Base-by-base conservation (phyloP, 64 coral and sea anemone species). In the Pachyseris speciosa region DNA sequence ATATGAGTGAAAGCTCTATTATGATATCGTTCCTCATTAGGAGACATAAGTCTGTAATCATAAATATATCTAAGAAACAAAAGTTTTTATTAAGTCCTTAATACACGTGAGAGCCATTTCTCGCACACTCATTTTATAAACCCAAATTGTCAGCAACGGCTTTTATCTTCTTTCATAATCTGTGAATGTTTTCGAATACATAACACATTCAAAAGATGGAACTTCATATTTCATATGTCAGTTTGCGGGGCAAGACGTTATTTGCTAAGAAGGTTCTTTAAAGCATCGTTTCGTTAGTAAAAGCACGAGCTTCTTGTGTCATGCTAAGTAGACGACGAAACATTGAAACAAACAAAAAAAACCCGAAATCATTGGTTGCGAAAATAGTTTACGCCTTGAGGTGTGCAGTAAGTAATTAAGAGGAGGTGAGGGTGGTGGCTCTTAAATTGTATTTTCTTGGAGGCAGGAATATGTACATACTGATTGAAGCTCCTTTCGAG, bases 51-150 rank as follows among this genome's bases (percentile, higher is more conserved):
- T 42, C 40, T 45, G 37, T 74, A 45, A 74, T 28, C 38, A 74
- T 44, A 74, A 42, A 45, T 74, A 42, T 74, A 74, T 74, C n/a
- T 43, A 38, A 38, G 30, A 39, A 71, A 71, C 22, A 37, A 38
- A 38, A 32, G 67, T 12, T 71, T 71, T 39, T 71, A 71, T 71
- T 71, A 71, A 71, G 36, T 36, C 67, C 19, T 71, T 71, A 71
- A 71, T 71, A 20, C 34, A 20, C 22, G 33, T 8, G 38, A 74
- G 26, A 74, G 22, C 70, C 40, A 45, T 74, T 74, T 74, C 39
- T 45, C 22, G 37, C 24, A 44, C 19, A 41, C 70, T 26, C n/a
- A n/a, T n/a, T 26, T 74, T 74, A 44, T 74, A 22, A 10, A 20
- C 7, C 27, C 22, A 7, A 47, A 74, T 74, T 44, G 70, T 44